Base-by-base conservation (phyloP, 2,113 vertebrate species). In the Centropus unirufus region DNA sequence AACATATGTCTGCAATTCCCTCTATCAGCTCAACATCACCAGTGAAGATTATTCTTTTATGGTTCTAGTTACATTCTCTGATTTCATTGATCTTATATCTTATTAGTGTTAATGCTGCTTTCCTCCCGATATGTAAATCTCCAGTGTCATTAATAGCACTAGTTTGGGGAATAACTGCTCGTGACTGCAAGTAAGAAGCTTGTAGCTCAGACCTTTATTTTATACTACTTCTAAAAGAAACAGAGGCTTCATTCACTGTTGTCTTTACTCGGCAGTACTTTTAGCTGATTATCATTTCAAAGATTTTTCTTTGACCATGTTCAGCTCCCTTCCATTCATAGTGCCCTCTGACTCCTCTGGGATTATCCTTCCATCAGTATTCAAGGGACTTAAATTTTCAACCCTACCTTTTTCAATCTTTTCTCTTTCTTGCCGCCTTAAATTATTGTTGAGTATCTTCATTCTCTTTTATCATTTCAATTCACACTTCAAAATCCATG, bases 21-120 rank as follows among this genome's bases (percentile, higher is more conserved):
- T 87, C 21, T 55, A 62, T 67, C 64, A 74, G 55, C 47, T 93
- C 67, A 95, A 34, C 39, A 94, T 51, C 82, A 88, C 26, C 23
- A 63, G 39, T 59, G 49, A 66, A 91, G 42, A 91, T 85, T 90
- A 76, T 62, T 80, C 47, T 85, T 95, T 91, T 67, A 91, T 55
- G 55, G 63, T 46, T 76, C 42, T 61, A 74, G 47, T 73, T 94
- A 49, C 21, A 57, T 77, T 63, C 26, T 70, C 42, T 73, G 40
- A 47, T 49, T 87, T 62, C 78, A 80, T 3, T 85, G 74, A 87
- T 87, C 36, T 91, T 91, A 62, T 91, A 36, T 67, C 16, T 21
- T 30, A 74, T 55, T 63, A 63, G 18, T 77, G 93, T 93, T 85
- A 92, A 62, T 86, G 52, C 52, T 83, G 18, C 23, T 88, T 89